A percentile compares a stretch with the other conserved stretches of the same genome.
These are phyloP conservation scores for Panorpa germanica DNA, from an alignment of 2,888 invertebrate genomes.

Conservation along the genomic window DNA sequence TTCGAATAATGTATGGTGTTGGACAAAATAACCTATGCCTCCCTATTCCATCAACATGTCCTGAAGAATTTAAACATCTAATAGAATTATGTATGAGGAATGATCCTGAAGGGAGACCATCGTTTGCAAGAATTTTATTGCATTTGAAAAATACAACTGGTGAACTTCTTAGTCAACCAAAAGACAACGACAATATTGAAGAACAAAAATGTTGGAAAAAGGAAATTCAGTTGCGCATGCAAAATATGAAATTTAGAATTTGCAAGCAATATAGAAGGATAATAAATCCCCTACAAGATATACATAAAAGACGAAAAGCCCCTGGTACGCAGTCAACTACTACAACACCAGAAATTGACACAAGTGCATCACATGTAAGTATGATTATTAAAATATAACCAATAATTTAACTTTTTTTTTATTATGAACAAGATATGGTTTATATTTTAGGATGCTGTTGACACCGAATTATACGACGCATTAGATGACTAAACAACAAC, in stretches of 20 bases:
- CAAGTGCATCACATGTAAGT: constrained; percentile 23
- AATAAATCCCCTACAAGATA: constrained; percentile 22
- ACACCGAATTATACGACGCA: too few relatives aligned
- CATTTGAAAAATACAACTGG: constrained; percentile 82
- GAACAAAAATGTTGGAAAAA: constrained; percentile 76
- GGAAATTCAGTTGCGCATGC: constrained; percentile 43
- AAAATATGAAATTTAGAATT: constrained; percentile 33
- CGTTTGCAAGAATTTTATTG: constrained; percentile 76
- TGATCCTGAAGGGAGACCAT: constrained; percentile 76
- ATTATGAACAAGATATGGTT: too few relatives aligned
- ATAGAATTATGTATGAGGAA: constrained; percentile 86
- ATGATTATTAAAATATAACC: too few relatives aligned
- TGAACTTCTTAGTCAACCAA: constrained; percentile 41
- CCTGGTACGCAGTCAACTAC: constrained; percentile 17
- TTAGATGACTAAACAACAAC: too few relatives aligned
- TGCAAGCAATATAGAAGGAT: constrained; percentile 21
- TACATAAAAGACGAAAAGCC: constrained; percentile 21
- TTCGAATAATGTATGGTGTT: constrained; percentile 96
- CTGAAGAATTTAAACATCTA: constrained; percentile 70
- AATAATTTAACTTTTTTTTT: too few relatives aligned
- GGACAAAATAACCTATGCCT: constrained; percentile 84
- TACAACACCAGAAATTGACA: constrained; percentile 17
- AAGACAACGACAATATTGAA: constrained; percentile 63
- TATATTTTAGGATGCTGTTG: too few relatives aligned
- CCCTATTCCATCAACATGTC: constrained; percentile 81